Base-by-base conservation (phyloP, 2,888 invertebrate genomes). In the Altica lythri region DNA sequence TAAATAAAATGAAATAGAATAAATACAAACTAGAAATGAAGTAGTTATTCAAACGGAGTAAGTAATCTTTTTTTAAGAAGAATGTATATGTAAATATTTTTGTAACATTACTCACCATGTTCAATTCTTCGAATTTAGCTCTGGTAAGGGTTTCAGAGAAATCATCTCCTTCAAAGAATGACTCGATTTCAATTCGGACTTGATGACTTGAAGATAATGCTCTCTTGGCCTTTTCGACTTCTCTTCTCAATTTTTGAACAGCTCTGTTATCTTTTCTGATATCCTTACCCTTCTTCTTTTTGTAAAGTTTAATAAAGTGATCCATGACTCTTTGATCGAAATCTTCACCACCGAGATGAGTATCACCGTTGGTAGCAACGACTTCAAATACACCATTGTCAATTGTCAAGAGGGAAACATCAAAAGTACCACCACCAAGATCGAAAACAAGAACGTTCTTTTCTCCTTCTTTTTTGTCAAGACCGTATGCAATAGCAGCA, bases 341-440 rank as follows among this genome's bases (percentile, higher is more conserved):
- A 81, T 99, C 98, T 80, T 99, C 98, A 76, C 98, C 98, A 71
- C 98, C 96, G 80, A 97, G 86, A 78, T 97, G 96, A 67, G 96
- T 97, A 75, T 97, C 96, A 70, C 97, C 97, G 73, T 92, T 92
- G 59, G 94, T 94, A 1, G 93, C 88, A 1, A 91, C 89, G 55
- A 75, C 77, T 80, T 99, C 98, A 76, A 99, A 99, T 4, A 99
- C 96, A 47, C 98, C 99, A 70, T 97, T 96, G 74, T 99, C 98
- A 73, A 99, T 99, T 62, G 97, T 98, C 47, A 99, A 83, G 13
- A 99, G 84, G 29, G 97, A 97, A 12, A 99, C 99, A 78, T 99
- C 99, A 73, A 99, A 99, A 63, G 99, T 99, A 79, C 98, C 99
- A 76, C 99, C 99, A 72, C 99, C 98, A 79, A 99, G 86, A 82